A percentile compares a stretch with the other conserved stretches of the same genome.
Evolutionary conservation across 2,797 vertebrate species (phyloP).

Genomic region (Melanotaenia trifasciata): DNA sequence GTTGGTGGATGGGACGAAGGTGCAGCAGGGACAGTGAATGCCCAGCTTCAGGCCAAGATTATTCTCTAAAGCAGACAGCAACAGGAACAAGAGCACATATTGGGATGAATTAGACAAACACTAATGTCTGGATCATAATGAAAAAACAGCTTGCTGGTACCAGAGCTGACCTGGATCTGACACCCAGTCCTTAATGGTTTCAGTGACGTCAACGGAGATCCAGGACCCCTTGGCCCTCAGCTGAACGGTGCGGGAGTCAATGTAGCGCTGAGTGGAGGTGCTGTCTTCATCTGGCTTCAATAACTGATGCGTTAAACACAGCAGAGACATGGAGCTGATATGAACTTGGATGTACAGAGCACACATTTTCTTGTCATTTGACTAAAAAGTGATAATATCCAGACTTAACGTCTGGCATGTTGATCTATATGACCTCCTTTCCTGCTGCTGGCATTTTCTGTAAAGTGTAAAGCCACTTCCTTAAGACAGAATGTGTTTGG

Average conservation of each 20-base stretch:
- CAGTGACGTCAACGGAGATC: slow-evolving; percentile 86
- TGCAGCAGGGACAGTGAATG: slow-evolving; percentile 88
- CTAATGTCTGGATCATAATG: neutral
- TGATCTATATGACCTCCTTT: neutral
- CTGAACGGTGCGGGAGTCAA: slow-evolving; percentile 85
- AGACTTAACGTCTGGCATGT: neutral
- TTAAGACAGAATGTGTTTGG: slow-evolving; percentile 6
- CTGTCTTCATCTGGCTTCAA: slow-evolving; percentile 81
- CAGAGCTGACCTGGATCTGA: slow-evolving; percentile 80
- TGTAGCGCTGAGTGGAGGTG: slow-evolving; percentile 84
- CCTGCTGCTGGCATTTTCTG: slow-evolving; percentile 13
- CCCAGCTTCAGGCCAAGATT: slow-evolving; percentile 87
- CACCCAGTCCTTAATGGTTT: slow-evolving; percentile 87
- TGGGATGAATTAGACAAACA: neutral
- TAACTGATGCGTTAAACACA: slow-evolving; percentile 67
- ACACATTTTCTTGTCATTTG: neutral
- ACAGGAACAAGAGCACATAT: neutral
- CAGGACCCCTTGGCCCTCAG: slow-evolving; percentile 82
- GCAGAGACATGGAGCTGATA: neutral
- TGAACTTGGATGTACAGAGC: neutral
- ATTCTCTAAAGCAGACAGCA: slow-evolving; percentile 72
- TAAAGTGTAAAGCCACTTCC: slow-evolving; percentile 10
- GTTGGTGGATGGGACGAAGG: slow-evolving; percentile 86
- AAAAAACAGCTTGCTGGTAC: neutral
- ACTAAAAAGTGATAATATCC: neutral